phyloP scores from a whole-genome alignment of 2,797 vertebrate genomes.

The Pangasius macronema region DNA sequence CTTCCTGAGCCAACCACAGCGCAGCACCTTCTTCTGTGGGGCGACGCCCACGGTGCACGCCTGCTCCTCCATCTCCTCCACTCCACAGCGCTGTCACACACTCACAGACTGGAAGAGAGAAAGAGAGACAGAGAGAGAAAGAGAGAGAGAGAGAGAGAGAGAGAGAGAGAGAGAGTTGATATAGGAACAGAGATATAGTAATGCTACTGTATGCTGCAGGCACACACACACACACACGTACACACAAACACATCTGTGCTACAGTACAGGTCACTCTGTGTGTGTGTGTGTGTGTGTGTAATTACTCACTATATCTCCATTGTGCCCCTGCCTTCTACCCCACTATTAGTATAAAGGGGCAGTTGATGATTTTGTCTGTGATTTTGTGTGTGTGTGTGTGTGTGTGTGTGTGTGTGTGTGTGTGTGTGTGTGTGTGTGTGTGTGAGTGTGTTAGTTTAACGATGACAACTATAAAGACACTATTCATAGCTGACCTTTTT shows the following conservation, averaged over 20 bases:
- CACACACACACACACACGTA: background rate
- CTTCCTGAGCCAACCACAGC: constrained; percentile 95
- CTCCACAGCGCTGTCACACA: constrained; percentile 59
- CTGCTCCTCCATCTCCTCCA: constrained; percentile 85
- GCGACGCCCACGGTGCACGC: constrained; percentile 69
- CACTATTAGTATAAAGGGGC: too few relatives aligned
- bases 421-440: too few relatives aligned
- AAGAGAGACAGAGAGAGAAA: background rate
- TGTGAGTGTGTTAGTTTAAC: background rate
- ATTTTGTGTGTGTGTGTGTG: background rate
- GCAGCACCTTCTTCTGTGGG: constrained; percentile 72
- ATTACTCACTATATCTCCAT: too few relatives aligned
- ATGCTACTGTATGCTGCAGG: background rate
- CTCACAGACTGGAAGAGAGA: background rate
- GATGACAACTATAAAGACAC: background rate
- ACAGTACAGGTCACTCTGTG: background rate
- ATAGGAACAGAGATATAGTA: background rate
- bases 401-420: background rate
- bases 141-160: background rate
- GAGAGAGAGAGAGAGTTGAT: background rate
- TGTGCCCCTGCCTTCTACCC: too few relatives aligned
- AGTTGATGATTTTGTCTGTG: background rate
- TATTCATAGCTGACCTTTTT: background rate
- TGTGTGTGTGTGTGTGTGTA: background rate
- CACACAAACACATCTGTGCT: constrained; percentile 3